These are phyloP conservation scores for Pseudomyrmex flavicornis DNA, from an alignment of 1,140 invertebrate genomes.

Conservation along the genomic window DNA sequence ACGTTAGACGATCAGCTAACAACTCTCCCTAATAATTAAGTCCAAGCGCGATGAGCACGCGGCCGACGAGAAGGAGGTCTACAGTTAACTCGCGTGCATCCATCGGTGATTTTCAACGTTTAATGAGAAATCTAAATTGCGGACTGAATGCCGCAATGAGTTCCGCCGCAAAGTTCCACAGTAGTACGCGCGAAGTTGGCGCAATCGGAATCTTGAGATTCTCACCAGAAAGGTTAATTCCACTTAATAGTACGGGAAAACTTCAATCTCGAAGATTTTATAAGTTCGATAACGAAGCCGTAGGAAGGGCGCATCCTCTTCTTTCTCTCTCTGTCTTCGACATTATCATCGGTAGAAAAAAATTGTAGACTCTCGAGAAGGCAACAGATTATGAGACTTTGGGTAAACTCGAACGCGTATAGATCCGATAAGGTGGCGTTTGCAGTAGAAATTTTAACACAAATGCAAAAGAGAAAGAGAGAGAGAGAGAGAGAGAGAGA, in stretches of 20 bases:
- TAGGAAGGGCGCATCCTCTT: not conserved
- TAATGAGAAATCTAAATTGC: slow-evolving; percentile 62
- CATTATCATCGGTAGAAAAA: not conserved
- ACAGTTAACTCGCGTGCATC: slow-evolving; percentile 57
- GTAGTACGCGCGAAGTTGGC: slow-evolving; percentile 40
- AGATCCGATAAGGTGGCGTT: slow-evolving; percentile 1
- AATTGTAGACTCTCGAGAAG: slow-evolving; percentile 8
- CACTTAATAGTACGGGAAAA: slow-evolving; percentile 49
- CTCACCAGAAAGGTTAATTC: slow-evolving; percentile 56
- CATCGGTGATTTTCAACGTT: slow-evolving; percentile 55
- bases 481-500: no score
- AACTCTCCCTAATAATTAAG: slow-evolving; percentile 54
- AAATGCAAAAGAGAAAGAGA: not conserved
- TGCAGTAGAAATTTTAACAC: slow-evolving; percentile 40
- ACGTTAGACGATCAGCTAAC: slow-evolving; percentile 58
- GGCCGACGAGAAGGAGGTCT: slow-evolving; percentile 10
- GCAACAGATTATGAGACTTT: slow-evolving; percentile 22
- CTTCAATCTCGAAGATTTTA: slow-evolving; percentile 54
- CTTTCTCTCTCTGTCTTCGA: not conserved
- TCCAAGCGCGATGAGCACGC: slow-evolving; percentile 8
- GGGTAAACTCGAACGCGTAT: no score
- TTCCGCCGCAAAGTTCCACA: slow-evolving; percentile 41
- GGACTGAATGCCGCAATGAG: slow-evolving; percentile 56
- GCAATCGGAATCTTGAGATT: slow-evolving; percentile 62
- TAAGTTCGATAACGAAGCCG: slow-evolving; percentile 57